These are phyloP conservation scores for Diplogasteroides magnus DNA, from an alignment of 1,140 invertebrate genomes.

Conservation along the genomic window DNA sequence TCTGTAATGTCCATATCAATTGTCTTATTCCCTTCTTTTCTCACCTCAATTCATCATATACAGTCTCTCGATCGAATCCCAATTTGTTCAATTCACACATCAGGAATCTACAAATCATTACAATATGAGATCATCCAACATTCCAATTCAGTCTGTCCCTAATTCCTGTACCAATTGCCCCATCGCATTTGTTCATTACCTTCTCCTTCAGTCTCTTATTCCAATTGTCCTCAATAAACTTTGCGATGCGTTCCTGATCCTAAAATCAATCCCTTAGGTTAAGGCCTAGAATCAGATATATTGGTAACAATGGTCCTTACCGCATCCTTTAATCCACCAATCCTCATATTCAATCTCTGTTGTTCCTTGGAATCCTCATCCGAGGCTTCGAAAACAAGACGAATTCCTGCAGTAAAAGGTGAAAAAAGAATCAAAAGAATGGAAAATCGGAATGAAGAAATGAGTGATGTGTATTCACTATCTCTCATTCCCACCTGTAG, in stretches of 20 bases:
- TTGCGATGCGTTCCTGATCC: slow-evolving; percentile 59
- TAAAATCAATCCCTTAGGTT: slow-evolving; percentile 26
- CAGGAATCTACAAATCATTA: slow-evolving; percentile 70
- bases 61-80: slow-evolving; percentile 97
- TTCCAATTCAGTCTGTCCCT: too few species aligned
- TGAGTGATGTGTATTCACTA: neutral
- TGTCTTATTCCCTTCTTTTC: too few species aligned
- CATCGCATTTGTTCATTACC: too few species aligned
- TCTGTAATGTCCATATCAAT: too few species aligned
- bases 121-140: too few species aligned
- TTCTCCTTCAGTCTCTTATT: slow-evolving; percentile 63
- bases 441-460: slow-evolving; percentile 64
- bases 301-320: slow-evolving; percentile 60
- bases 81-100: slow-evolving; percentile 98
- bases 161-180: too few species aligned
- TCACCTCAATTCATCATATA: slow-evolving; percentile 93
- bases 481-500: slow-evolving; percentile 65
- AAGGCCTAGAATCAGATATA: neutral
- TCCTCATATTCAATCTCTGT: slow-evolving; percentile 68
- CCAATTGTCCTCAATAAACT: slow-evolving; percentile 74
- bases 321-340: slow-evolving; percentile 85
- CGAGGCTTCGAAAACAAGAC: slow-evolving; percentile 85
- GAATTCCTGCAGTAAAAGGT: too few species aligned
- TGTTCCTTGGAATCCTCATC: slow-evolving; percentile 45
- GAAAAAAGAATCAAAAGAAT: too few species aligned